Evolutionary conservation across 2,797 vertebrate species (phyloP), one percentile per base, ranked within the genome.

Genomic region (Ctenosaura bakeri): DNA sequence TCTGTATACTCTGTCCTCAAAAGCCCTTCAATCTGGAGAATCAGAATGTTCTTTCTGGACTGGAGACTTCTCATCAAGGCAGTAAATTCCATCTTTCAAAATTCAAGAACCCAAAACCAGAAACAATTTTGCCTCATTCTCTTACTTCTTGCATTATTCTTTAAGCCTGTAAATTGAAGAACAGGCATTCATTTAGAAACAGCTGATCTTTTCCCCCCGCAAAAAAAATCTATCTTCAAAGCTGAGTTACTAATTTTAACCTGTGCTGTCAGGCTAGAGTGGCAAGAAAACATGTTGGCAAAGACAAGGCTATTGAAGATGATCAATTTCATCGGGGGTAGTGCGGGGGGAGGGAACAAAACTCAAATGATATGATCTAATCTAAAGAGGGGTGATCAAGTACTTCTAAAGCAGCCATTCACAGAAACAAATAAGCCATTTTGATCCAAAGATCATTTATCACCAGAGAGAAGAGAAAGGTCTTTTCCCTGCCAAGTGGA

Each of bases 361-460:
- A 74, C 86, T 50, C 71, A 89, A 59, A 66, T 76, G 77, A 85
- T 32, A 82, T 2, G 76, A 92, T 52, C 88, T 94, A 93, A 86
- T 74, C 22, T 91, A 86, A 86, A 83, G 89, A 62, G 73, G 88
- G 42, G 56, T 56, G 84, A 81, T 29, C 4, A 78, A 56, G 54
- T 50, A 77, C 12, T 90, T 85, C 35, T 59, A 76, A 83, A 92
- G 69, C 22, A 91, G 79, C 8, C 64, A 80, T 3, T 16, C 7
- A 0, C 20, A 5, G 86, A 92, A 94, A 94, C 79, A 91, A 92
- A 93, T 73, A 56, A 62, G 52, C 46, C 0, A 1, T 14, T 71
- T 92, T 94, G 88, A 80, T 90, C 71, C 77, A 86, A 87, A 29
- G 87, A 71, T 0, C 80, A 91, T 89, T 92, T 90, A 90, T 91